A percentile compares a stretch with the other conserved stretches of the same genome.
These are phyloP conservation scores for Oriolus oriolus DNA, from an alignment of 2,113 vertebrate genomes.

Conservation along the genomic window DNA sequence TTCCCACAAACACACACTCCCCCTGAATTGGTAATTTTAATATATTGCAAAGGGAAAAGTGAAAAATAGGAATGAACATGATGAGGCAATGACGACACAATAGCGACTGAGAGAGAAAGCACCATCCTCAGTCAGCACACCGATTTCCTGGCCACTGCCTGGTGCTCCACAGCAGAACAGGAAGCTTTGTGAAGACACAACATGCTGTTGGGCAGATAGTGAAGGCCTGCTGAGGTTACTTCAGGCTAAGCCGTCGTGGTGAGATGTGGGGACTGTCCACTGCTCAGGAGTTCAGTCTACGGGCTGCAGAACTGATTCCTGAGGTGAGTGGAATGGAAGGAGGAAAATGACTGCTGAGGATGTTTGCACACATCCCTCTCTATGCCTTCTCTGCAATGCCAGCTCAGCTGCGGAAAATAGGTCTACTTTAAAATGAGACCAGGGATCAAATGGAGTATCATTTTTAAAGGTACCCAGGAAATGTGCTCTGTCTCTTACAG, in stretches of 20 bases:
- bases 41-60: not conserved
- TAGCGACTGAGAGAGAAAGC: not conserved
- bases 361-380: not conserved
- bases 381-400: not conserved
- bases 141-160: not conserved
- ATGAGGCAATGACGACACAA: not conserved
- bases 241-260: not conserved
- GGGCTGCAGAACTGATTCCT: not conserved
- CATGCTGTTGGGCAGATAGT: rapidly evolving
- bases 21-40: not conserved
- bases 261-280: too few species aligned
- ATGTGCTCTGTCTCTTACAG: not conserved
- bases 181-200: not conserved
- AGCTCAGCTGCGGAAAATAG: not conserved
- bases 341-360: not conserved
- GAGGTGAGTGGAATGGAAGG: not conserved
- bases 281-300: not conserved
- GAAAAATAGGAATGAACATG: not conserved
- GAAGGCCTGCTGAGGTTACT: not conserved
- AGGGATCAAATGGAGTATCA: not conserved
- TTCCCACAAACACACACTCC: not conserved
- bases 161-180: not conserved
- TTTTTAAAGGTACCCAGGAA: not conserved
- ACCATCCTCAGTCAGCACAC: not conserved
- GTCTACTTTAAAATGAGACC: not conserved